Conservation (phyloP, 2,797 vertebrate species). For the Danio kyathit region DNA sequence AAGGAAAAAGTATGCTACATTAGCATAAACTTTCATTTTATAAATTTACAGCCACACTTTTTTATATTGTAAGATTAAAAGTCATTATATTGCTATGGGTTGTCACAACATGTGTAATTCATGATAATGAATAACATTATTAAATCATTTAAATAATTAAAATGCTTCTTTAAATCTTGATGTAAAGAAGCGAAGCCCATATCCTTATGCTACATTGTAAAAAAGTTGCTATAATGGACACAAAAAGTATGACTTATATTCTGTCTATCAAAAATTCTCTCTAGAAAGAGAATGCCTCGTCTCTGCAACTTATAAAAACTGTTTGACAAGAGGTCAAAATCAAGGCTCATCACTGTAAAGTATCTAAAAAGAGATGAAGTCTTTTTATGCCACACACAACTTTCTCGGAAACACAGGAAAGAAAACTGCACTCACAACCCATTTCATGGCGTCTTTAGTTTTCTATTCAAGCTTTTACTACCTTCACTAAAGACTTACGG, state of each 20-base stretch:
- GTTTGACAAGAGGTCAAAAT: not conserved
- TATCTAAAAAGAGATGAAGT: not conserved
- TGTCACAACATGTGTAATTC: too few relatives aligned
- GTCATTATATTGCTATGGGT: too few relatives aligned
- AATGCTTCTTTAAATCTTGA: too few relatives aligned
- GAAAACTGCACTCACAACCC: not conserved
- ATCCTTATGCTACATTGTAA: too few relatives aligned
- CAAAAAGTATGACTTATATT: not conserved
- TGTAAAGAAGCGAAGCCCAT: too few relatives aligned
- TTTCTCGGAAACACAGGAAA: not conserved
- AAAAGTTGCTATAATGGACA: not conserved
- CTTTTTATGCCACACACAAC: not conserved
- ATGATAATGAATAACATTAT: too few relatives aligned
- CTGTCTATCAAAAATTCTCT: not conserved
- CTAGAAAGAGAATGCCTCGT: not conserved
- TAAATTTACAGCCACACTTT: too few relatives aligned
- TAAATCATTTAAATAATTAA: too few relatives aligned
- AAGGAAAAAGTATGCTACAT: too few relatives aligned
- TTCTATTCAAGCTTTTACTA: not conserved
- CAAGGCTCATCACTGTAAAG: not conserved
- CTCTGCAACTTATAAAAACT: not conserved
- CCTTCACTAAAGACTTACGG: slow-evolving; percentile 41
- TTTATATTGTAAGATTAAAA: too few relatives aligned
- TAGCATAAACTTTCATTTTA: too few relatives aligned
- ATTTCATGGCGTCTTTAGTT: slow-evolving; percentile 14